Evolutionary conservation across 2,888 invertebrate species (phyloP).

Genomic region (Stratiomys singularior): DNA sequence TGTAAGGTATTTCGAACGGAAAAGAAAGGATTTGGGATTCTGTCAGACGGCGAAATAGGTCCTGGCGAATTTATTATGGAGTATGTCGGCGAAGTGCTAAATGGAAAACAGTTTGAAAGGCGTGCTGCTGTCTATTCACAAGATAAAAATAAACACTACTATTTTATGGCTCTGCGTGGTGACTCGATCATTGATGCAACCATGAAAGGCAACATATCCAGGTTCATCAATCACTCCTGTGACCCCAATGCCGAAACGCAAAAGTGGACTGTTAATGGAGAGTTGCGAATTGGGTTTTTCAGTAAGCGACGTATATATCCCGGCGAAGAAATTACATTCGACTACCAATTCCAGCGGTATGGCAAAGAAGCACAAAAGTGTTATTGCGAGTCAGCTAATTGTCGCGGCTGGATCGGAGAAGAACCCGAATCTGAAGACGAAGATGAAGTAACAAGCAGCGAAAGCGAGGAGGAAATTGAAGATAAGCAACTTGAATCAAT

Average conservation of each 20-base stretch:
- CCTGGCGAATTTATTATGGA: slow-evolving; percentile 94
- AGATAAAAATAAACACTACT: slow-evolving; percentile 91
- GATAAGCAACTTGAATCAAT: slow-evolving; percentile 60
- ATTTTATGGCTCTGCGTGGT: slow-evolving; percentile 96
- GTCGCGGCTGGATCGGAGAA: slow-evolving; percentile 96
- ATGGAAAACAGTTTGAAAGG: slow-evolving; percentile 87
- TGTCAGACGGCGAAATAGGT: slow-evolving; percentile 64
- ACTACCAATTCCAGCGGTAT: slow-evolving; percentile 97
- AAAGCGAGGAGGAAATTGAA: slow-evolving; percentile 61
- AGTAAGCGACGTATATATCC: slow-evolving; percentile 82
- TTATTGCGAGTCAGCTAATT: slow-evolving; percentile 88
- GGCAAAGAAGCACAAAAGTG: slow-evolving; percentile 97
- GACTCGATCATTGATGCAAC: slow-evolving; percentile 98
- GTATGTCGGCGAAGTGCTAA: slow-evolving; percentile 97
- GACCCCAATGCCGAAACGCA: slow-evolving; percentile 99
- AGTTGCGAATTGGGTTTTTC: slow-evolving; percentile 96
- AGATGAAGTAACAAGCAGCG: slow-evolving; percentile 68
- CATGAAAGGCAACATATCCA: slow-evolving; percentile 91
- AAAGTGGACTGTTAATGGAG: slow-evolving; percentile 95
- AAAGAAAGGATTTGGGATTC: slow-evolving; percentile 94
- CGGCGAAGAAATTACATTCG: slow-evolving; percentile 98
- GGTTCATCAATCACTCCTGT: slow-evolving; percentile 99
- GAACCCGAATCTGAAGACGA: slow-evolving; percentile 80
- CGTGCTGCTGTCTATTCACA: slow-evolving; percentile 90
- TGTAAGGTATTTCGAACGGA: slow-evolving; percentile 91